Conservation (phyloP, 64 coral and sea anemone genomes). For the Porites lutea region DNA sequence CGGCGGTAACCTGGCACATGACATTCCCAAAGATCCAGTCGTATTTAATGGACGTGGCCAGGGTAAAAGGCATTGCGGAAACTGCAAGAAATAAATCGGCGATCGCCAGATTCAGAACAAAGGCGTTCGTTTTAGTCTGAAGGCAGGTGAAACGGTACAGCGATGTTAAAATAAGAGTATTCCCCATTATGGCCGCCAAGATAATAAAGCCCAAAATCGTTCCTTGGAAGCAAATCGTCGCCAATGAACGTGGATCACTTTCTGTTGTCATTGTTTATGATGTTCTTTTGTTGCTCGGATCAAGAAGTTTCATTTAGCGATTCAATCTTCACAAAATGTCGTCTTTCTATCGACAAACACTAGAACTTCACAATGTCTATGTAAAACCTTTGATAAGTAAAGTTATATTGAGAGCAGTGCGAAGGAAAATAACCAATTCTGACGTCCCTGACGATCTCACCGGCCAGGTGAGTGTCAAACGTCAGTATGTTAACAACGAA, state of each 20-base stretch:
- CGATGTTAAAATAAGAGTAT: conserved; percentile 68
- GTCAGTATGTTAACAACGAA: conserved; percentile 7
- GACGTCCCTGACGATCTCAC: neutral
- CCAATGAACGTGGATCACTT: neutral
- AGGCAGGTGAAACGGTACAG: conserved; percentile 68
- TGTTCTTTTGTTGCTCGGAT: neutral
- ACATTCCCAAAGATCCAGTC: conserved; percentile 68
- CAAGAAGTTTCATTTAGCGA: no score
- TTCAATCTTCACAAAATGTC: no score
- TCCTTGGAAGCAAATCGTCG: conserved; percentile 32
- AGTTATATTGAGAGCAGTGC: no score
- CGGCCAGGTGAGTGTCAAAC: neutral
- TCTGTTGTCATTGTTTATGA: neutral
- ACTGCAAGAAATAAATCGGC: conserved; percentile 78
- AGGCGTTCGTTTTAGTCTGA: conserved; percentile 86
- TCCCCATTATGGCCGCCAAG: conserved; percentile 35
- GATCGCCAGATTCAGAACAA: conserved; percentile 78
- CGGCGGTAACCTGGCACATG: conserved; percentile 74
- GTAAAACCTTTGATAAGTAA: no score
- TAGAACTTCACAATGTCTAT: no score
- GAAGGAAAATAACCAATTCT: neutral
- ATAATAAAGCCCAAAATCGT: conserved; percentile 66
- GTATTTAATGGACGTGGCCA: conserved; percentile 63
- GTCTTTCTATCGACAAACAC: no score
- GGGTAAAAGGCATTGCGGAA: conserved; percentile 84